A percentile compares a stretch with the other conserved stretches of the same genome.
Evolutionary conservation across 2,113 vertebrate genomes (phyloP).

Genomic region (Pungitius pungitius): DNA sequence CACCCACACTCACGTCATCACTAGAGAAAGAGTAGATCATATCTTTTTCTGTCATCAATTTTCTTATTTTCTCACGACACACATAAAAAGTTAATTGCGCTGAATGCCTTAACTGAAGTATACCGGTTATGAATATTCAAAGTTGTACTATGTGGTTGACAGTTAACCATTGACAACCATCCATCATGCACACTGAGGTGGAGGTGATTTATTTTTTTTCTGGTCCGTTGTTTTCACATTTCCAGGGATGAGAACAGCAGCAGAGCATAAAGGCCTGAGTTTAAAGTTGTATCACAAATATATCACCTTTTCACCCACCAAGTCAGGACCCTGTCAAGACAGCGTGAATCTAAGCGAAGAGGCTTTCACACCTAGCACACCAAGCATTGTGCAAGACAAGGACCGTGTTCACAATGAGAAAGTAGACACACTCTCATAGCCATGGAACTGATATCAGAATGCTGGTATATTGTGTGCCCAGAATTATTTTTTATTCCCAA

Average conservation of each 20-base stretch:
- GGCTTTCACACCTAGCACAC: too few relatives aligned
- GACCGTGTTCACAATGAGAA: too few relatives aligned
- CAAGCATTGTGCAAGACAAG: too few relatives aligned
- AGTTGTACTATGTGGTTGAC: neutral
- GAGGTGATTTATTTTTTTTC: neutral
- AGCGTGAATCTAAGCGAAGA: too few relatives aligned
- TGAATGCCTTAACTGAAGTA: neutral
- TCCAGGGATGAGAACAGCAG: too few relatives aligned
- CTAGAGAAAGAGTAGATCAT: too few relatives aligned
- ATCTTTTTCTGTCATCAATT: neutral
- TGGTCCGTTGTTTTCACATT: neutral
- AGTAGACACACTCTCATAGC: too few relatives aligned
- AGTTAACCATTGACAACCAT: neutral
- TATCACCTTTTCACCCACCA: neutral
- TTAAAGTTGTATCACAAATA: neutral
- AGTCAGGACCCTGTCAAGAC: too few relatives aligned
- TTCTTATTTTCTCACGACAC: neutral
- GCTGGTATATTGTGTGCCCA: too few relatives aligned
- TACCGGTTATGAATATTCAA: neutral
- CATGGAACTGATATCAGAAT: too few relatives aligned
- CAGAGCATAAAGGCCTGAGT: neutral
- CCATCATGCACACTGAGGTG: too few relatives aligned
- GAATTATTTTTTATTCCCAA: too few relatives aligned
- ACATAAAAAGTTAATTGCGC: neutral
- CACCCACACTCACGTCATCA: neutral